These are phyloP conservation scores for Notechis scutatus DNA, from an alignment of 2,113 vertebrate genomes.

Conservation along the genomic window DNA sequence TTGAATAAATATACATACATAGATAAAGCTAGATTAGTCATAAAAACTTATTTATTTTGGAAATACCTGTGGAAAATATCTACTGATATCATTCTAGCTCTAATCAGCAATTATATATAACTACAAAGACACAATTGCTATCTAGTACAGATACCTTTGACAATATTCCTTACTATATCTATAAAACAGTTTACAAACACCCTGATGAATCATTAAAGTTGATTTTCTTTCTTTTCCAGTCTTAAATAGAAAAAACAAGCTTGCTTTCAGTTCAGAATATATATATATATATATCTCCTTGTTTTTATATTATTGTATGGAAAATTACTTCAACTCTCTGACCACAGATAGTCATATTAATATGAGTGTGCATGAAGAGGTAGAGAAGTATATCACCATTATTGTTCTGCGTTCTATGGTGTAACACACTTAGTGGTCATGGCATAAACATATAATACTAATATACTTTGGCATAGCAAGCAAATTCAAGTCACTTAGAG, in stretches of 20 bases:
- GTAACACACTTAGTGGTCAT: background rate
- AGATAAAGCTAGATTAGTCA: constrained; percentile 10
- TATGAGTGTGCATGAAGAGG: background rate
- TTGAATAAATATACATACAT: constrained; percentile 6
- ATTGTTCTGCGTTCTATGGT: background rate
- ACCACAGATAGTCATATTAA: background rate
- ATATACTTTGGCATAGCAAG: background rate
- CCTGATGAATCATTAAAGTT: constrained; percentile 14
- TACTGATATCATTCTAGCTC: constrained; percentile 19
- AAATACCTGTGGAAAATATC: constrained; percentile 29
- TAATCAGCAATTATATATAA: constrained; percentile 25
- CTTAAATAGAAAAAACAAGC: background rate
- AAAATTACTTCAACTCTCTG: background rate
- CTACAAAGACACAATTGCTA: background rate
- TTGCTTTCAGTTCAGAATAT: background rate
- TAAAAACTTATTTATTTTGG: constrained; percentile 32
- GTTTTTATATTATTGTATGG: background rate
- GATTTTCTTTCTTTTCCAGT: background rate
- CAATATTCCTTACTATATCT: constrained; percentile 1
- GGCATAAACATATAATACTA: background rate
- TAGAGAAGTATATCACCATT: background rate
- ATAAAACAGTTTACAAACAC: constrained; percentile 6
- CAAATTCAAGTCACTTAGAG: background rate
- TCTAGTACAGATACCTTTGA: constrained; percentile 5
- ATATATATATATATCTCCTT: too few species aligned